Conservation (phyloP, 2,113 vertebrate genomes). For the Crotalus tigris region DNA sequence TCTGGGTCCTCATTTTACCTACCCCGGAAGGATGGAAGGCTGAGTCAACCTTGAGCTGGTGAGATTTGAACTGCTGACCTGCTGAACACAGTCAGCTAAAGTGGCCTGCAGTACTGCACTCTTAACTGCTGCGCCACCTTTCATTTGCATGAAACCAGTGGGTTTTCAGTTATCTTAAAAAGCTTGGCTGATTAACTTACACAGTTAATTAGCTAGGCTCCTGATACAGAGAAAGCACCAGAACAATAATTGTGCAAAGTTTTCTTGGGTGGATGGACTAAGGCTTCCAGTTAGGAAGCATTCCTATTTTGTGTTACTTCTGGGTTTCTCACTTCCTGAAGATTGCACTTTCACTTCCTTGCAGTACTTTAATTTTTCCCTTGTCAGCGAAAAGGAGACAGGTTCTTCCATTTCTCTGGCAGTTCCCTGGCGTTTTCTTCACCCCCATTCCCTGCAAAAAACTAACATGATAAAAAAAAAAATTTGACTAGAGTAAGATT, state of each 20-base stretch:
- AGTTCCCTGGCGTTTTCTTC: not conserved
- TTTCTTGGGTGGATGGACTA: not conserved
- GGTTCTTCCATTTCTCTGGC: not conserved
- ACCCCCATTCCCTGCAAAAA: not conserved
- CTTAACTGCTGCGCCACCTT: too few species aligned
- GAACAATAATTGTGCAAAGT: not conserved
- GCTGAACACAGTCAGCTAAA: too few species aligned
- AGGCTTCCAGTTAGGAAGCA: not conserved
- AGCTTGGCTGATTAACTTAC: not conserved
- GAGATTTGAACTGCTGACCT: too few species aligned
- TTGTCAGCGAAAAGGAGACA: not conserved
- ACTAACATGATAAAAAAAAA: not conserved
- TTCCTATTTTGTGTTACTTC: not conserved
- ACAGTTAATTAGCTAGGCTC: not conserved
- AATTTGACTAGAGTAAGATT: not conserved
- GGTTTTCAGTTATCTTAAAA: not conserved
- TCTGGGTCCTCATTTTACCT: too few species aligned
- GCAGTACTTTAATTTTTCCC: not conserved
- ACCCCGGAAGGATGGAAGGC: too few species aligned
- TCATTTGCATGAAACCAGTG: not conserved
- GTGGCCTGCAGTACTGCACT: too few species aligned
- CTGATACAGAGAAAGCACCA: not conserved
- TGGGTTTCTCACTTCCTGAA: not conserved
- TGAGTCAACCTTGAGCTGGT: too few species aligned
- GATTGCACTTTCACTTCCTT: not conserved